These are phyloP conservation scores for Hedya salicella DNA, from an alignment of 2,888 invertebrate genomes.

Conservation along the genomic window DNA sequence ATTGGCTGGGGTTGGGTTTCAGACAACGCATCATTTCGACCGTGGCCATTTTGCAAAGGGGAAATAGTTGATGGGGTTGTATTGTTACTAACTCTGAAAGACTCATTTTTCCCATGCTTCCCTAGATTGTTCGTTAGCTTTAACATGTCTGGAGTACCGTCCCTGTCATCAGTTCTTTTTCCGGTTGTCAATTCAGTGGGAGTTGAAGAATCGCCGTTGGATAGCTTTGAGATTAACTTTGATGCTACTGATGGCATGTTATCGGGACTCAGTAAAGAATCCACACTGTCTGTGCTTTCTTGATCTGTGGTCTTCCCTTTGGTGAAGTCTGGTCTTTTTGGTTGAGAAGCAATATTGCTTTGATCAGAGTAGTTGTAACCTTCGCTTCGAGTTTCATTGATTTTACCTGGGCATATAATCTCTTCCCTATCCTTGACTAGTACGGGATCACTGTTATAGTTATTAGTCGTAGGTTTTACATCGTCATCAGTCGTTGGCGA, in stretches of 20 bases:
- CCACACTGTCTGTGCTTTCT: slow-evolving; percentile 76
- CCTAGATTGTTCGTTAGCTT: slow-evolving; percentile 64
- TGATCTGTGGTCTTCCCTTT: slow-evolving; percentile 72
- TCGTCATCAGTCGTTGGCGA: slow-evolving; percentile 66
- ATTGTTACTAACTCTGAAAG: slow-evolving; percentile 71
- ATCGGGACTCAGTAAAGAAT: slow-evolving; percentile 71
- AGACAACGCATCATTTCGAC: slow-evolving; percentile 57
- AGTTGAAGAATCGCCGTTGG: slow-evolving; percentile 79
- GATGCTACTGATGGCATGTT: slow-evolving; percentile 68
- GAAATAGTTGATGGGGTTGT: slow-evolving; percentile 81
- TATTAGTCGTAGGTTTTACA: slow-evolving; percentile 49
- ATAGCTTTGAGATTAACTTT: slow-evolving; percentile 77
- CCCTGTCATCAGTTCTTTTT: slow-evolving; percentile 62
- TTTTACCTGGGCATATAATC: slow-evolving; percentile 59
- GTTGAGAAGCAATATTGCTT: slow-evolving; percentile 60
- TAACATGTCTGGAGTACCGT: slow-evolving; percentile 73
- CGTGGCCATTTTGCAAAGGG: slow-evolving; percentile 77
- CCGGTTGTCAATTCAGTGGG: slow-evolving; percentile 64
- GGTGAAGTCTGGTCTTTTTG: slow-evolving; percentile 56
- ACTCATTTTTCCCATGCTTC: slow-evolving; percentile 70
- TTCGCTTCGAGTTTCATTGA: slow-evolving; percentile 65
- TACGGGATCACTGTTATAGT: slow-evolving; percentile 67
- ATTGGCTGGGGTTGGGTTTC: slow-evolving; percentile 73
- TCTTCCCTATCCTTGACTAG: slow-evolving; percentile 63
- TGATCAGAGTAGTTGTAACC: slow-evolving; percentile 67